These are phyloP conservation scores for Aselliscus stoliczkanus DNA, from an alignment of 2,797 vertebrate species.

Conservation along the genomic window DNA sequence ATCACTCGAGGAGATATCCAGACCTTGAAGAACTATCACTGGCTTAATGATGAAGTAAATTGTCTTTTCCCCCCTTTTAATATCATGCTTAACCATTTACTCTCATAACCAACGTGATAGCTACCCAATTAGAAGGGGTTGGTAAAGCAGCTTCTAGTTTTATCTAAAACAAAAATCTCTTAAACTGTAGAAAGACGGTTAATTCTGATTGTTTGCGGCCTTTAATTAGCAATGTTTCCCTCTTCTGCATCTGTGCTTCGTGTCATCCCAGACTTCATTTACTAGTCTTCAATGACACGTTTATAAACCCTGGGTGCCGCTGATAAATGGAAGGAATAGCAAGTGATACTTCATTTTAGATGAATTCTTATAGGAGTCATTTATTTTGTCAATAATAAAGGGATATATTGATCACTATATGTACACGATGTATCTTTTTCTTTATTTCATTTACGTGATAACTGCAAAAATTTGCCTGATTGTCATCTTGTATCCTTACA, in stretches of 20 bases:
- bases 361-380: background rate
- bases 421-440: background rate
- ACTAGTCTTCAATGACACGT: background rate
- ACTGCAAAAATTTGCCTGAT: background rate
- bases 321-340: background rate
- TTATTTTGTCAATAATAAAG: background rate
- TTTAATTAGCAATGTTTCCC: background rate
- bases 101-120: background rate
- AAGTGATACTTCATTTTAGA: background rate
- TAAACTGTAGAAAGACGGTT: background rate
- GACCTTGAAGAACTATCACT: slow-evolving; percentile 87
- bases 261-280: background rate
- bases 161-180: background rate
- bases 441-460: slow-evolving; percentile 2
- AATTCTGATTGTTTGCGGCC: background rate
- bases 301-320: background rate
- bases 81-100: background rate
- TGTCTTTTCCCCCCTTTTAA: background rate
- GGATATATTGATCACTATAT: background rate
- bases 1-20: slow-evolving; percentile 92
- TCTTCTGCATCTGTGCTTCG: background rate
- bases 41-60: slow-evolving; percentile 94
- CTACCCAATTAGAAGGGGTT: background rate
- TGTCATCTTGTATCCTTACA: background rate
- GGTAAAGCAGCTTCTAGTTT: background rate